A percentile compares a stretch with the other conserved stretches of the same genome.
These are phyloP conservation scores for Scarus forsteni DNA, from an alignment of 2,797 vertebrate species.

Conservation along the genomic window DNA sequence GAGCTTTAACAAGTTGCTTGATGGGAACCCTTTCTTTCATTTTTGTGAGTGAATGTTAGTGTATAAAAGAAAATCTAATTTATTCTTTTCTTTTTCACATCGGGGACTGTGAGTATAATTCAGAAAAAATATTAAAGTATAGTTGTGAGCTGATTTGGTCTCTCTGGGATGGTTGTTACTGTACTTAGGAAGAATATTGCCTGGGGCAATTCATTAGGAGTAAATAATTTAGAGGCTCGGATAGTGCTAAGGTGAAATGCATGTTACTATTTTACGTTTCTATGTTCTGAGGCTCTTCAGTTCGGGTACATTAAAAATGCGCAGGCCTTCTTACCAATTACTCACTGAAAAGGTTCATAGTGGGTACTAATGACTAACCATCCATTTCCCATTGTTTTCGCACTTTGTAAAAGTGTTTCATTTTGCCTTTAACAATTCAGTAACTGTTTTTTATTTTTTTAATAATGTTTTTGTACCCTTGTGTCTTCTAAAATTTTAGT, in stretches of 20 bases:
- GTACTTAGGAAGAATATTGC: conserved; percentile 75
- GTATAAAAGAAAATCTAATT: conserved; percentile 34
- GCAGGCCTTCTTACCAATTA: conserved; percentile 75
- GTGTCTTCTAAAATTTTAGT: conserved; percentile 27
- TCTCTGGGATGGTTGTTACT: conserved; percentile 79
- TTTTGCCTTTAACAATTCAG: conserved; percentile 51
- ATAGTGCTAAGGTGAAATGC: conserved; percentile 81
- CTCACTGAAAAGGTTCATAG: conserved; percentile 73
- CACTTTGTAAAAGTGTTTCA: conserved; percentile 48
- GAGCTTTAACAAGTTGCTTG: conserved; percentile 1
- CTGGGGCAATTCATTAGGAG: conserved; percentile 80
- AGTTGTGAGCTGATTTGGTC: conserved; percentile 74
- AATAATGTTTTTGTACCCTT: conserved; percentile 38
- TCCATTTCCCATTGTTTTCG: conserved; percentile 71
- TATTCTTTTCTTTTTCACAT: conserved; percentile 56
- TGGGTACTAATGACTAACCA: conserved; percentile 72
- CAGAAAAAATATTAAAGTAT: conserved; percentile 80
- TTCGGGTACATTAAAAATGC: conserved; percentile 82
- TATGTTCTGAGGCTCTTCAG: conserved; percentile 78
- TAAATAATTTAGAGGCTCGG: conserved; percentile 83
- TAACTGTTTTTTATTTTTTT: conserved; percentile 46
- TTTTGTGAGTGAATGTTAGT: conserved; percentile 28
- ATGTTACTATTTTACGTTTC: conserved; percentile 85
- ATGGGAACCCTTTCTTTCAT: conserved; percentile 22
- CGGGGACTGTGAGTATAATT: conserved; percentile 73